These are phyloP conservation scores for Nothocercus julius DNA, from an alignment of 2,113 vertebrate species.

Conservation along the genomic window DNA sequence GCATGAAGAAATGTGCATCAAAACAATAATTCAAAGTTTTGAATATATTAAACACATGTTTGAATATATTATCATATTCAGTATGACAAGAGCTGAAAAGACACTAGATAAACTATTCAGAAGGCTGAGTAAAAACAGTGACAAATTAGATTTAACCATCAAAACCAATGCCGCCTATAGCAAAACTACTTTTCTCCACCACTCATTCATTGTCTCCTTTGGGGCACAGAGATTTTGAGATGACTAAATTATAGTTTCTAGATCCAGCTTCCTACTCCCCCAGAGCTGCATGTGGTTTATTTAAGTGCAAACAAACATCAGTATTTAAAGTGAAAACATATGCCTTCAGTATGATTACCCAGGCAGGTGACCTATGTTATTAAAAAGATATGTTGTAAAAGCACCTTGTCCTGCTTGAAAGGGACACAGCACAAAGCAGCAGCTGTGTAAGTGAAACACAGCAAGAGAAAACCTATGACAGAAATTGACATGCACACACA, in stretches of 20 bases:
- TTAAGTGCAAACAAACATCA: not conserved
- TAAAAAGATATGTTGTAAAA: not conserved
- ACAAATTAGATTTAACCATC: not conserved
- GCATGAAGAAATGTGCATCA: constrained; percentile 6
- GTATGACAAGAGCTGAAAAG: not conserved
- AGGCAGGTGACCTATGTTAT: not conserved
- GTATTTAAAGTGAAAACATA: not conserved
- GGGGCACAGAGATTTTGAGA: not conserved
- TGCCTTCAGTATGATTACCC: not conserved
- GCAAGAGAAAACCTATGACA: not conserved
- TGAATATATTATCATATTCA: no score
- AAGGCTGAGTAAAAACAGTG: not conserved
- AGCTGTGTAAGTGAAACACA: rapidly evolving
- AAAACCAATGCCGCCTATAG: not conserved
- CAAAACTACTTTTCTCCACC: not conserved
- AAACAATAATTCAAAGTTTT: constrained; percentile 5
- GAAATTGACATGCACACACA: not conserved
- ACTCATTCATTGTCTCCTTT: not conserved
- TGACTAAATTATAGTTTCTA: not conserved
- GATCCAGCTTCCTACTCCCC: not conserved
- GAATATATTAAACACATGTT: not conserved
- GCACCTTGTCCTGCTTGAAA: not conserved
- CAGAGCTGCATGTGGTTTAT: not conserved
- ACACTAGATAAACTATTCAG: not conserved
- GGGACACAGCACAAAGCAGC: not conserved